Evolutionary conservation across 2,888 invertebrate species (phyloP).

Genomic region (Cecidostiba fungosa): DNA sequence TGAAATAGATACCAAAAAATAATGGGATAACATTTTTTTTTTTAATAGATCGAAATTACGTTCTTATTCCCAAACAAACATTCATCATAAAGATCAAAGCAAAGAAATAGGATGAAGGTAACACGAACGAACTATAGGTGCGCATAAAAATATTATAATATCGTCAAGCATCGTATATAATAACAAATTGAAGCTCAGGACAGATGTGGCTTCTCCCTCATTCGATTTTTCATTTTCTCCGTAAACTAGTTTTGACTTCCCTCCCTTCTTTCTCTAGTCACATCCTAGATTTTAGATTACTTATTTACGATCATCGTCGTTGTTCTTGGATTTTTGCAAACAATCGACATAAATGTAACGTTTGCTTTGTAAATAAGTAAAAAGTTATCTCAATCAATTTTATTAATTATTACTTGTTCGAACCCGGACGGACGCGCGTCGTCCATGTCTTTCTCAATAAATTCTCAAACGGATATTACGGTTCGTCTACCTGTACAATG

Average conservation of each 20-base stretch:
- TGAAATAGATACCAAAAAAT: not conserved
- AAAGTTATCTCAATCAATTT: conserved; percentile 63
- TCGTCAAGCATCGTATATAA: conserved; percentile 78
- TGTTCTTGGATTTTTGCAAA: conserved; percentile 65
- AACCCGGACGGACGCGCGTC: conserved; percentile 73
- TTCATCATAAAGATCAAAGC: not conserved
- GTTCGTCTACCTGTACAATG: conserved; percentile 44
- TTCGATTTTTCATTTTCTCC: conserved; percentile 55
- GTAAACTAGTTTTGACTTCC: conserved; percentile 38
- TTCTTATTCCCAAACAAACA: not conserved
- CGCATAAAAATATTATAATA: conserved; percentile 80
- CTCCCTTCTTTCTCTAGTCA: conserved; percentile 1
- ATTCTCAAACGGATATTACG: conserved; percentile 45
- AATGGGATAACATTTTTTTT: not conserved
- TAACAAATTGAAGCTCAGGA: conserved; percentile 80
- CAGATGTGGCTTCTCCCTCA: conserved; percentile 71
- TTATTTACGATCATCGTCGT: conserved; percentile 60
- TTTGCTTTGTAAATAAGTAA: conserved; percentile 71
- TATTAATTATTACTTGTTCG: conserved; percentile 33
- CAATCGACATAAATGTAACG: conserved; percentile 65
- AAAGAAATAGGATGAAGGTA: conserved; percentile 65
- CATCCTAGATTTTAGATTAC: conserved; percentile 15
- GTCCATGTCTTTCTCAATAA: conserved; percentile 65
- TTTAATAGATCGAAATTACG: not conserved
- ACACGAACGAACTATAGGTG: conserved; percentile 75